These are phyloP conservation scores for Indicator indicator DNA, from an alignment of 2,113 vertebrate genomes.

Conservation along the genomic window DNA sequence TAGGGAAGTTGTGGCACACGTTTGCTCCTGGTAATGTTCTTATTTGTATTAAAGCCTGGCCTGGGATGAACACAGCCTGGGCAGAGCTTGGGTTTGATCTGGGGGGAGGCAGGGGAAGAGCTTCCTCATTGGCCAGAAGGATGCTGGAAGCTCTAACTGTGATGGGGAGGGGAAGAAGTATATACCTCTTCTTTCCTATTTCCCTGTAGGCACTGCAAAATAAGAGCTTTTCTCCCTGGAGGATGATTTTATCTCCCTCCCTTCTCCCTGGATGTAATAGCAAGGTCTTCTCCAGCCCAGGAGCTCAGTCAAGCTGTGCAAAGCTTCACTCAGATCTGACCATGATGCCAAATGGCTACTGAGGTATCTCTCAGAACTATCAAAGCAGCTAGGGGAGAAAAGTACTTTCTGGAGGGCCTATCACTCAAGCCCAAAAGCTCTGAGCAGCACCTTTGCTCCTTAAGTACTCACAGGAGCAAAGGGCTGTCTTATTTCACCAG, in stretches of 20 bases:
- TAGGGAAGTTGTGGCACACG: not conserved
- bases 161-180: not conserved
- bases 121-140: accelerated
- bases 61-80: not conserved
- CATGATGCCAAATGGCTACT: not conserved
- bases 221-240: not conserved
- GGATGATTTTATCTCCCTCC: not conserved
- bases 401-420: not conserved
- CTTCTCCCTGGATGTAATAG: not conserved
- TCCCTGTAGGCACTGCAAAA: not conserved
- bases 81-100: not conserved
- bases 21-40: not conserved
- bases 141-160: not conserved
- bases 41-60: not conserved
- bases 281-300: not conserved
- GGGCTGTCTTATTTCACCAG: not conserved
- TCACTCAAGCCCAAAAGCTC: not conserved
- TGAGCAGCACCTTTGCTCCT: not conserved
- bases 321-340: not conserved
- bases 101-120: not conserved
- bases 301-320: not conserved
- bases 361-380: accelerated
- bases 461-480: not conserved
- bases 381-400: not conserved
- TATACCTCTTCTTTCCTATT: not conserved